A percentile compares a stretch with the other conserved stretches of the same genome.
These are phyloP conservation scores for Nomada ruficornis DNA, from an alignment of 2,888 invertebrate species.

Conservation along the genomic window DNA sequence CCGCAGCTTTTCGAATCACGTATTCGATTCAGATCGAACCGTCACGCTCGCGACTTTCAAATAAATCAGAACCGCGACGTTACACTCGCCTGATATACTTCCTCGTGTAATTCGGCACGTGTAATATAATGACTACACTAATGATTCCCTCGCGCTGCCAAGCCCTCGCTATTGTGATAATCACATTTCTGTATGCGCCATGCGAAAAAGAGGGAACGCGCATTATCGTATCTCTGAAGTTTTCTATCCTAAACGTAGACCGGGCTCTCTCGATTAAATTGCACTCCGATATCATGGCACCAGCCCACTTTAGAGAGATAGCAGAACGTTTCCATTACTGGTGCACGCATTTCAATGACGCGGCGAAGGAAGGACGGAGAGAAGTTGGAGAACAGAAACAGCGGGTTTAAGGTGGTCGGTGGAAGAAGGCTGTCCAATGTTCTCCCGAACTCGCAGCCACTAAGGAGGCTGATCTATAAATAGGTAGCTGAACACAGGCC, in stretches of 20 bases:
- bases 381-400: conserved; percentile 45
- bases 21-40: conserved; percentile 43
- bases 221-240: background rate
- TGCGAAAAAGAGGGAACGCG: background rate
- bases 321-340: conserved; percentile 41
- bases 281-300: conserved; percentile 20
- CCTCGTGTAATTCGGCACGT: conserved; percentile 38
- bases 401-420: conserved; percentile 54
- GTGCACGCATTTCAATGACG: conserved; percentile 36
- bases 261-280: conserved; percentile 29
- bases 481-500: conserved; percentile 72
- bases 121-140: conserved; percentile 47
- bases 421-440: conserved; percentile 67
- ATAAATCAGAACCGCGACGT: conserved; percentile 22
- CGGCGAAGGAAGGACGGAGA: conserved; percentile 25
- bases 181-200: background rate
- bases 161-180: conserved; percentile 6
- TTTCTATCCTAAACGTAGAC: background rate
- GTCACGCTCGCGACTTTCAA: conserved; percentile 27
- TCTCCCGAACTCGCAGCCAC: conserved; percentile 65
- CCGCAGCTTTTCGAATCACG: conserved; percentile 2
- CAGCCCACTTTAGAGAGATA: conserved; percentile 24
- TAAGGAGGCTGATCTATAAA: conserved; percentile 75
- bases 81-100: background rate
- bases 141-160: conserved; percentile 37